Conservation (phyloP, 2,888 invertebrate genomes). For the Trypoxylon attenuatum region DNA sequence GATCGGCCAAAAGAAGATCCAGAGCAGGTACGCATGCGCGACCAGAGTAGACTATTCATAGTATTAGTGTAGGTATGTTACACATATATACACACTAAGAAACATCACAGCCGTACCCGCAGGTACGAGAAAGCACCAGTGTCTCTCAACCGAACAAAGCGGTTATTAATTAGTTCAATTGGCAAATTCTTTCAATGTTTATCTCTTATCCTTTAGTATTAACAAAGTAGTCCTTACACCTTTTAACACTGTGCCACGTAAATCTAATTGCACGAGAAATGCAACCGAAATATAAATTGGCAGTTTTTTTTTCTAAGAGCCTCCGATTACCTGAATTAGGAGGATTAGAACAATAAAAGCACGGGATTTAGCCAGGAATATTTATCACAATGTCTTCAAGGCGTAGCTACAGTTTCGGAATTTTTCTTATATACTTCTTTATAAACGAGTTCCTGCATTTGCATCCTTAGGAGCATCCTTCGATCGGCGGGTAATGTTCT, state of each 20-base stretch:
- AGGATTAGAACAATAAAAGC: too few relatives aligned
- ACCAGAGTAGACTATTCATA: conserved; percentile 25
- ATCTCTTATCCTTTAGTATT: neutral
- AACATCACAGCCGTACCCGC: conserved; percentile 54
- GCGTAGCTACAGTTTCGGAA: conserved; percentile 34
- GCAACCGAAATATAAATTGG: too few relatives aligned
- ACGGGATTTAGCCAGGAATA: neutral
- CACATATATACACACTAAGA: conserved; percentile 32
- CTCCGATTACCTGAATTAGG: too few relatives aligned
- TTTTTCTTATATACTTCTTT: conserved; percentile 67
- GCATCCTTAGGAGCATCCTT: conserved; percentile 70
- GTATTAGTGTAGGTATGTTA: conserved; percentile 28
- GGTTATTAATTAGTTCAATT: conserved; percentile 2
- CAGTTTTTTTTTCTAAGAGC: too few relatives aligned
- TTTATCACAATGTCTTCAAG: too few relatives aligned
- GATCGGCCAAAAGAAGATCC: conserved; percentile 40
- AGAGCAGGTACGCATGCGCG: conserved; percentile 51
- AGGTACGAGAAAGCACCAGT: conserved; percentile 66
- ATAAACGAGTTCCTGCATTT: conserved; percentile 73
- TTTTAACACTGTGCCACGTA: neutral
- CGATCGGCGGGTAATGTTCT: conserved; percentile 69
- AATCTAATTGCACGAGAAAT: too few relatives aligned
- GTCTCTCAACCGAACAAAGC: conserved; percentile 51
- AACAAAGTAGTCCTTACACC: neutral
- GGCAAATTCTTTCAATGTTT: neutral